Conservation (phyloP, 2,113 vertebrate genomes). For the Zapornia atra region DNA sequence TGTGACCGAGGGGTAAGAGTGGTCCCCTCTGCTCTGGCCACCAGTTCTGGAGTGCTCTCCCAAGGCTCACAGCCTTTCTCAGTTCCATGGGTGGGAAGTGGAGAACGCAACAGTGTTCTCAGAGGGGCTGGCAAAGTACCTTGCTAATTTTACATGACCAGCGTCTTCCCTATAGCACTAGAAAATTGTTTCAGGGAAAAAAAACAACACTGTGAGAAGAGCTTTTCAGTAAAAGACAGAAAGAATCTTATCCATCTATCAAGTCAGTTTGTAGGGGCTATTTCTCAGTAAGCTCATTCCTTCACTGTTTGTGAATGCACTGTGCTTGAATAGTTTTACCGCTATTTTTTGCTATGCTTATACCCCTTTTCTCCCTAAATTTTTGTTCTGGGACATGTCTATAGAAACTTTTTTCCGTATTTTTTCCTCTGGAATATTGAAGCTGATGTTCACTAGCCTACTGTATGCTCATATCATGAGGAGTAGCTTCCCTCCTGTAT, state of each 20-base stretch:
- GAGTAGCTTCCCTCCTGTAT: neutral
- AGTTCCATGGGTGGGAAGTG: rapidly evolving
- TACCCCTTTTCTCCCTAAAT: neutral
- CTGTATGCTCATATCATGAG: neutral
- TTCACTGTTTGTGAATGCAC: neutral
- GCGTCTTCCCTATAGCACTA: neutral
- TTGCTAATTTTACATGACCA: neutral
- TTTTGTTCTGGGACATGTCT: neutral
- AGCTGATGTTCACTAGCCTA: neutral
- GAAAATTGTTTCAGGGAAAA: neutral
- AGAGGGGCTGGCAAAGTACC: neutral
- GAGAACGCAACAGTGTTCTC: rapidly evolving
- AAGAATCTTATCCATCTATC: neutral
- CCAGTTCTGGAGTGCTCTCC: rapidly evolving
- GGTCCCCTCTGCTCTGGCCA: rapidly evolving
- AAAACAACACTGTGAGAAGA: neutral
- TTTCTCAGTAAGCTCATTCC: neutral
- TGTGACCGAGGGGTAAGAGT: neutral
- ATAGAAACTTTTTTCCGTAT: neutral
- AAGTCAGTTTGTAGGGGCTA: neutral
- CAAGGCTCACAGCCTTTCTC: neutral
- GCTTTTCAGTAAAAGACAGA: neutral
- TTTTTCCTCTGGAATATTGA: neutral
- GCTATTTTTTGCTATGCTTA: neutral
- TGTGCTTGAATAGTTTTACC: neutral